Evolutionary conservation across 2,113 vertebrate genomes (phyloP).

Genomic region (Dromiciops gliroides): DNA sequence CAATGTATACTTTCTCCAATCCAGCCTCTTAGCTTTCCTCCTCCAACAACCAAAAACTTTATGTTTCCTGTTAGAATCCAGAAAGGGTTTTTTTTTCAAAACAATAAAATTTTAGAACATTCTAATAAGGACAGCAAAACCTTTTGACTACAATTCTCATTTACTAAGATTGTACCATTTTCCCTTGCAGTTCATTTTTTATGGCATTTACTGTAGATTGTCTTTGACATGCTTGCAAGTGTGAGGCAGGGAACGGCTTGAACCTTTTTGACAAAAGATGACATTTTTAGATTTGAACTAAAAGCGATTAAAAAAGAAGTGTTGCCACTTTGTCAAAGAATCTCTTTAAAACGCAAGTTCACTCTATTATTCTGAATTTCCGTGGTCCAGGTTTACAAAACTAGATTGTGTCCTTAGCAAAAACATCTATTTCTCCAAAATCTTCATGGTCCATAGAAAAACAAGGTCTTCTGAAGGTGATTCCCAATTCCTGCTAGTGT

Average conservation of each 20-base stretch:
- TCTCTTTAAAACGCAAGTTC: conserved; percentile 79
- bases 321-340: conserved; percentile 82
- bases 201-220: conserved; percentile 90
- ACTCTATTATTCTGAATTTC: conserved; percentile 78
- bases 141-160: conserved; percentile 83
- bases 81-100: background rate
- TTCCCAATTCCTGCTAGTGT: conserved; percentile 76
- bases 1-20: background rate
- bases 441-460: conserved; percentile 80
- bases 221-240: conserved; percentile 94
- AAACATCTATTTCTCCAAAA: conserved; percentile 79
- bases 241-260: conserved; percentile 88
- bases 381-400: conserved; percentile 82
- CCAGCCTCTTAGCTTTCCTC: background rate
- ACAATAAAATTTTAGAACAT: conserved; percentile 89
- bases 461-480: conserved; percentile 71
- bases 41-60: background rate
- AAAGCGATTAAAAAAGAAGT: conserved; percentile 80
- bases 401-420: conserved; percentile 69
- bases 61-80: background rate
- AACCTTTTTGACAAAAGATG: conserved; percentile 80
- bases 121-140: conserved; percentile 87
- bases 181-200: conserved; percentile 86
- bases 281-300: conserved; percentile 82
- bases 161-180: conserved; percentile 93